Evolutionary conservation across 2,797 vertebrate genomes (phyloP).

Genomic region (Darevskia mixta): DNA sequence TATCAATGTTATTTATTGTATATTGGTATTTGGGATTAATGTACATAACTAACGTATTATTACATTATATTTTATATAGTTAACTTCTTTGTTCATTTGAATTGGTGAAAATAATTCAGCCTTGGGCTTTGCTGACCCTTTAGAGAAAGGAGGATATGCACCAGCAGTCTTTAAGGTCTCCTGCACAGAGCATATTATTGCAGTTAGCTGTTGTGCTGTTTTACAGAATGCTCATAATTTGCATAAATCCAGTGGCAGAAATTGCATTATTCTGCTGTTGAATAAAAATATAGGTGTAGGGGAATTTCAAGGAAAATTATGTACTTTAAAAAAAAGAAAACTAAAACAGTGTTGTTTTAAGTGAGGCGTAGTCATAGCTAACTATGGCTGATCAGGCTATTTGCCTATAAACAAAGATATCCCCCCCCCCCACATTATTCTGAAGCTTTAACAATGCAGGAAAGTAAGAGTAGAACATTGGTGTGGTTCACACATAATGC

Average conservation of each 20-base stretch:
- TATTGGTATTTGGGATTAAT: too few relatives aligned
- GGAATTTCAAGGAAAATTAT: background rate
- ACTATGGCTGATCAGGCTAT: background rate
- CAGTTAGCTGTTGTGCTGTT: background rate
- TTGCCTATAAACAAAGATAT: background rate
- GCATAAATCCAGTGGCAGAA: background rate
- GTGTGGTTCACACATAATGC: too few relatives aligned
- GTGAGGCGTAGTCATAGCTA: background rate
- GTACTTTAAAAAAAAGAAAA: background rate
- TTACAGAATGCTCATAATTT: slow-evolving; percentile 9
- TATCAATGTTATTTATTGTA: too few relatives aligned
- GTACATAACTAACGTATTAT: background rate
- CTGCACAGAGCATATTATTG: background rate
- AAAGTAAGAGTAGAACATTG: background rate
- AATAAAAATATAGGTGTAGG: background rate
- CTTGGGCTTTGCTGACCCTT: background rate
- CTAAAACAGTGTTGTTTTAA: too few relatives aligned
- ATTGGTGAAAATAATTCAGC: background rate
- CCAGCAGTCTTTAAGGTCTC: background rate
- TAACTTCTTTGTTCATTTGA: background rate
- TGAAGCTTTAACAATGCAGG: background rate
- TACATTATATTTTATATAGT: too few relatives aligned
- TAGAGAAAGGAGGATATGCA: background rate
- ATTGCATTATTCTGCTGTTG: background rate
- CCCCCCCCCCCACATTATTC: background rate